Base-by-base conservation (phyloP, 2,888 invertebrate species). In the Erebia palarica region DNA sequence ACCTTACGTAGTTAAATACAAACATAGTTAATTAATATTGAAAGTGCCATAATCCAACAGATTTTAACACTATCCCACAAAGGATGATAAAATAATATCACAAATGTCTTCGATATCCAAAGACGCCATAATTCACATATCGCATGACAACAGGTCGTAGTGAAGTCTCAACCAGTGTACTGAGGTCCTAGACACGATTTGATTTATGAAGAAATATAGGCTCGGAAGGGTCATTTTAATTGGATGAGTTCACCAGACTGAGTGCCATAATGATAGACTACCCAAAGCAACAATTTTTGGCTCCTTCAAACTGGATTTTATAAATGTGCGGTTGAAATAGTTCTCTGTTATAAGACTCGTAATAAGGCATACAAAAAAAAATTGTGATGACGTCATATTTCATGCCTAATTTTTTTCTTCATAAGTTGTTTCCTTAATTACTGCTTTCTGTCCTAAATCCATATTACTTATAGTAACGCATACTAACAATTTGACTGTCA, bases 91-190 rank as follows among this genome's bases (percentile, higher is more conserved):
- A 76, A 75, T 36, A 81, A 80, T 81, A 83, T 84, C 79, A 76
- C 77, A 68, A 78, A 84, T 81, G 82, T 84, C 84, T 83, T 79
- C 80, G 81, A 81, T 84, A 79, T 82, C 81, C 78, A 79, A 81
- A 81, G 78, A 80, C 80, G 76, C 85, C 86, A 86, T 91, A 91
- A 91, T 91, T 89, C 88, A 85, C 83, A 75, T 78, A 86, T 91
- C 79, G 91, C 91, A 88, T 91, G 91, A 82, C 84, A 84, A 84
- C 81, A 63, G 73, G 80, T 83, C 81, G 86, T 88, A 86, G 77
- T 66, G 58, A 42, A 53, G 55, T 55, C 14, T 65, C 63, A 65
- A 65, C 36, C 65, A 65, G 16, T 55, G 11, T 55, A 51, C 51
- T 10, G 4, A 51, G 64, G 27, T n/a, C 64, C 36, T 51, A n/a